A percentile compares a stretch with the other conserved stretches of the same genome.
These are phyloP conservation scores for Drosophila paracracens DNA, from an alignment of 2,888 invertebrate genomes.

Conservation along the genomic window DNA sequence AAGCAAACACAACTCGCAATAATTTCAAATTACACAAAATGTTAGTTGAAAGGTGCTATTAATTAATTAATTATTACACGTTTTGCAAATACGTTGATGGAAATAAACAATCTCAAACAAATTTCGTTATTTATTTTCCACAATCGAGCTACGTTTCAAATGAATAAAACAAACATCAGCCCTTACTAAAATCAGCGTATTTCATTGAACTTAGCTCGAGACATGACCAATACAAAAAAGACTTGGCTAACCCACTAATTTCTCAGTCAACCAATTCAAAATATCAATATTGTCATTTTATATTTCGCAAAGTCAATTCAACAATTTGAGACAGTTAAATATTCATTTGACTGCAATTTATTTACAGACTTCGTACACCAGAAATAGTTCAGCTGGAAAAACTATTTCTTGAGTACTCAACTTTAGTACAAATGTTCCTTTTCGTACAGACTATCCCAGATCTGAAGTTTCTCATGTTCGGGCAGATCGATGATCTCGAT, in stretches of 20 bases:
- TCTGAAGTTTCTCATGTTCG: constrained; percentile 67
- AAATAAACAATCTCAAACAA: neutral
- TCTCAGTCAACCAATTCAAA: neutral
- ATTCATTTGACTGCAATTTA: neutral
- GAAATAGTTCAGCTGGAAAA: neutral
- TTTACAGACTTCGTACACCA: neutral
- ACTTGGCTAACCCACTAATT: neutral
- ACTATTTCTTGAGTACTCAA: neutral
- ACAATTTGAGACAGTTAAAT: neutral
- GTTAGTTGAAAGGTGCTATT: neutral
- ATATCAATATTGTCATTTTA: neutral
- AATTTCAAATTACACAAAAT: neutral
- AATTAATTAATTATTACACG: too few relatives aligned
- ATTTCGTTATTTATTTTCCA: neutral
- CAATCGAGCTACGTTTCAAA: neutral
- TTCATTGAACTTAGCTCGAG: neutral
- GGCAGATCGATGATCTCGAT: constrained; percentile 73
- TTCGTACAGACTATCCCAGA: constrained; percentile 76
- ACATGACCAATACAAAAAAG: neutral
- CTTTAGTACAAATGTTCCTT: constrained; percentile 47
- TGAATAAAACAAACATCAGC: neutral
- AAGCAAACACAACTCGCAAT: neutral
- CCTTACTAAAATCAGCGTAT: neutral
- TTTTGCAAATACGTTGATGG: neutral
- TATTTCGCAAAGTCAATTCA: neutral